Percentiles rank a stretch among this genome's conserved stretches.
Evolutionary conservation across 2,888 invertebrate genomes (phyloP).

Genomic region (Imbricaverruca yamaguchii): DNA sequence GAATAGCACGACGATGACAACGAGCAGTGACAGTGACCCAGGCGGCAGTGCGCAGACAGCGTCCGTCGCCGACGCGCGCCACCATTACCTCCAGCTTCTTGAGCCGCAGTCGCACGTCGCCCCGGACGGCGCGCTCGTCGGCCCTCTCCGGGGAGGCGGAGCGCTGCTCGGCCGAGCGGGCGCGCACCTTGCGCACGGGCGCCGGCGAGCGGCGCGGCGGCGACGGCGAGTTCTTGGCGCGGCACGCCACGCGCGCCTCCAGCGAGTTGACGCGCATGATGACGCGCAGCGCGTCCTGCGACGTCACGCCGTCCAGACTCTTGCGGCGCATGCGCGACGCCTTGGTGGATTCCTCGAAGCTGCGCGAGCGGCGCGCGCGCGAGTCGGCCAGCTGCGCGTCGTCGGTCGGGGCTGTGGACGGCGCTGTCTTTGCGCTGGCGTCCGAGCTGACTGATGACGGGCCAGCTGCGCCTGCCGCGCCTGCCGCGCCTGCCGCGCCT

Average conservation of each 20-base stretch:
- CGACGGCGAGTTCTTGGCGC: background rate
- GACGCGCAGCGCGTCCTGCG: constrained; percentile 59
- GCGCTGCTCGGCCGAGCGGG: background rate
- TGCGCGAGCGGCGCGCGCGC: constrained; percentile 31
- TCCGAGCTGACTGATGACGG: background rate
- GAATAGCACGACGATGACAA: too few species aligned
- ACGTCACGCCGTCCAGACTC: constrained; percentile 57
- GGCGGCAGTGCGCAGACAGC: too few species aligned
- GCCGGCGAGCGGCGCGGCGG: constrained; percentile 24
- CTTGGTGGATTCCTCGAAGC: constrained; percentile 34
- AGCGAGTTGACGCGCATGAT: constrained; percentile 64
- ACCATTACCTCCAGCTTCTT: background rate
- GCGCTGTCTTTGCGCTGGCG: background rate
- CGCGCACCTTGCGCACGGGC: constrained; percentile 14
- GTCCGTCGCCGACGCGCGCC: too few species aligned
- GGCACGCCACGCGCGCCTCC: constrained; percentile 61
- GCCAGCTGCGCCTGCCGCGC: background rate
- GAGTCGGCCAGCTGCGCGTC: background rate
- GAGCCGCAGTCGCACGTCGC: background rate
- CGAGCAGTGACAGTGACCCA: too few species aligned
- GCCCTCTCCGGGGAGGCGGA: constrained; percentile 15
- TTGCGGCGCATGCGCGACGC: constrained; percentile 50
- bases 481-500: background rate
- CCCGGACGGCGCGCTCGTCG: background rate
- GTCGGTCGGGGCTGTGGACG: background rate